Base-by-base conservation (phyloP, 1,140 invertebrate genomes). In the Ectropis grisescens region DNA sequence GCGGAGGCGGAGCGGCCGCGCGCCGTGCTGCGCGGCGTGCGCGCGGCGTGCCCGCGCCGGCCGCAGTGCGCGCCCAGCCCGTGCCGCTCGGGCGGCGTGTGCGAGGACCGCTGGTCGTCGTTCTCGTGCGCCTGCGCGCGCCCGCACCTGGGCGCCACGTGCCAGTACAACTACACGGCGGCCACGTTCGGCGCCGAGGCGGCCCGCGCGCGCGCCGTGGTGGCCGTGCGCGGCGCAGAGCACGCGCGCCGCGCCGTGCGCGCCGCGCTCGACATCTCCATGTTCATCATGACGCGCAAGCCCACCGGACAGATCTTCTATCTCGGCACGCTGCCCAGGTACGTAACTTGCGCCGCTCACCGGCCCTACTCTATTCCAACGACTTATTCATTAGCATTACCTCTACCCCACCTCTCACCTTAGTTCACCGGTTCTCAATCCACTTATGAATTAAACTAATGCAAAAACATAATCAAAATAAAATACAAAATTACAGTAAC, bases 121-220 rank as follows among this genome's bases (percentile, higher is more conserved):
- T 96, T 92, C 67, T 86, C 86, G 27, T 98, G 96, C 74, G 85
- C 88, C 22, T 98, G 96, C 70, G 86, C 90, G 27, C 82, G 95
- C 39, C 95, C 95, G 0, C 94, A 92, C 70, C 86, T 96, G 1
- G 95, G 95, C 2, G 85, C 88, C 39, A 92, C 88, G 1, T 98
- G 96, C 68, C 88, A 95, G 71, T 90, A 94, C 66, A 94, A 90
- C 74, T 91, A 94, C 78, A 93, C 91, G 10, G 92, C 94, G 3
- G 94, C 93, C 0, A 97, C 95, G 1, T 97, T 97, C 82, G 93
- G 93, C 0, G 88, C 95, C 50, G 93, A 96, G 70, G 89, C 92
- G 37, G 90, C 89, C 0, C 87, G 82, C 0, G 85, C 87, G 51
- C 90, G 90, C 42, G 81, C 84, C n/a, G 85, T 91, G 38, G 92